These are phyloP conservation scores for Caenorhabditis zanzibari DNA, from an alignment of 2,888 invertebrate genomes.

Conservation along the genomic window DNA sequence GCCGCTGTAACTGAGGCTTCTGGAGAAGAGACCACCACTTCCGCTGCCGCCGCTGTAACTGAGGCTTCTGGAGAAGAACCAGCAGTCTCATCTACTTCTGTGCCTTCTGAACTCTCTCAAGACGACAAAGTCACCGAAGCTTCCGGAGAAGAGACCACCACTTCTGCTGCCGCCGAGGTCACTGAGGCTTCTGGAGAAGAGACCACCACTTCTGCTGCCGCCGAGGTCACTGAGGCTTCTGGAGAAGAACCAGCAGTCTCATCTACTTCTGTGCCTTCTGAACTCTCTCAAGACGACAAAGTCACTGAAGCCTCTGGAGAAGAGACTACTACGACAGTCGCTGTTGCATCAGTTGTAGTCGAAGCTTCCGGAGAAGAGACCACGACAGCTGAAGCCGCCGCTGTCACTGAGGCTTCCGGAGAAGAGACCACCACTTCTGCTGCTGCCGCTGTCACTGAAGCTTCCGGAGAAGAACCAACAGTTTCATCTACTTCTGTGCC, in stretches of 20 bases:
- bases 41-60: constrained; percentile 36
- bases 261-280: constrained; percentile 16
- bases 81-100: constrained; percentile 42
- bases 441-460: constrained; percentile 39
- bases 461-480: constrained; percentile 2
- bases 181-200: constrained; percentile 45
- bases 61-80: constrained; percentile 47
- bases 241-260: constrained; percentile 40
- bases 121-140: constrained; percentile 49
- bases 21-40: constrained; percentile 32
- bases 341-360: constrained; percentile 21
- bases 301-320: constrained; percentile 51
- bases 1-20: constrained; percentile 20
- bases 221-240: constrained; percentile 35
- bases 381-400: constrained; percentile 19
- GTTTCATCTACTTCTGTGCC: background rate
- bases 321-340: constrained; percentile 43
- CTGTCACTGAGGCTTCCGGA: constrained; percentile 45
- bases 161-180: constrained; percentile 9
- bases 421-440: constrained; percentile 29
- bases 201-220: constrained; percentile 24
- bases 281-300: constrained; percentile 20
- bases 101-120: constrained; percentile 49
- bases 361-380: constrained; percentile 38
- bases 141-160: constrained; percentile 45